Evolutionary conservation across 2,113 vertebrate species (phyloP).

Genomic region (Callaeas wilsoni): DNA sequence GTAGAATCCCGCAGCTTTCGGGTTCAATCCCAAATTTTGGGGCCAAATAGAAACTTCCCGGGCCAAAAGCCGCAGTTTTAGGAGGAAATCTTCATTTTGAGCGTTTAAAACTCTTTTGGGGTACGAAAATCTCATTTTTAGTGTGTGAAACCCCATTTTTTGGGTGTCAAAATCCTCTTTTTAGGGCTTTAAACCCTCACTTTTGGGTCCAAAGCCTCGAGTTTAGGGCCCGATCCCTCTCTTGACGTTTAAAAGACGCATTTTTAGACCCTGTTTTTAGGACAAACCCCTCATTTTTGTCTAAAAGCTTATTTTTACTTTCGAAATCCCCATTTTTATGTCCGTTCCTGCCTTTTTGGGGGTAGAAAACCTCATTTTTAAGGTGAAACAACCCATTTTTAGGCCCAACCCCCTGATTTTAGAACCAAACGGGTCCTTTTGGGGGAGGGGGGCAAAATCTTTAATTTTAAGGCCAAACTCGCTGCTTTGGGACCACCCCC

Average conservation of each 20-base stretch:
- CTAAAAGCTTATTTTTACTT: rapidly evolving
- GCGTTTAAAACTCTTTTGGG: neutral
- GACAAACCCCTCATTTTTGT: too few relatives aligned
- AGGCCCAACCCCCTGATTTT: neutral
- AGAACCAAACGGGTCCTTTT: neutral
- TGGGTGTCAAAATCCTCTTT: neutral
- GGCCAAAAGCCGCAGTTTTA: too few relatives aligned
- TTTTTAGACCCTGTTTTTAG: too few relatives aligned
- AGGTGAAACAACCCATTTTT: neutral
- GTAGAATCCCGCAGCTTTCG: neutral
- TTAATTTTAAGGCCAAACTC: too few relatives aligned
- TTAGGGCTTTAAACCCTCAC: too few relatives aligned
- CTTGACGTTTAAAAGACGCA: rapidly evolving
- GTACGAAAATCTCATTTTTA: neutral
- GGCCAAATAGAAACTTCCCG: too few relatives aligned
- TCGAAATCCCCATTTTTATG: too few relatives aligned
- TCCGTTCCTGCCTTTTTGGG: too few relatives aligned
- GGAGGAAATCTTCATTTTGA: too few relatives aligned
- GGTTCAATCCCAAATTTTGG: neutral
- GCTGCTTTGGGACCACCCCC: rapidly evolving
- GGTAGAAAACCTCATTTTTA: neutral
- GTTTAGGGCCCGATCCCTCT: rapidly evolving
- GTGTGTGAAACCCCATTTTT: too few relatives aligned
- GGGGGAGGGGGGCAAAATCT: rapidly evolving
- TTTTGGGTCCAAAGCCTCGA: neutral